Evolutionary conservation across 2,797 vertebrate genomes (phyloP), one percentile per base, ranked within the genome.

Genomic region (Coilia nasus): DNA sequence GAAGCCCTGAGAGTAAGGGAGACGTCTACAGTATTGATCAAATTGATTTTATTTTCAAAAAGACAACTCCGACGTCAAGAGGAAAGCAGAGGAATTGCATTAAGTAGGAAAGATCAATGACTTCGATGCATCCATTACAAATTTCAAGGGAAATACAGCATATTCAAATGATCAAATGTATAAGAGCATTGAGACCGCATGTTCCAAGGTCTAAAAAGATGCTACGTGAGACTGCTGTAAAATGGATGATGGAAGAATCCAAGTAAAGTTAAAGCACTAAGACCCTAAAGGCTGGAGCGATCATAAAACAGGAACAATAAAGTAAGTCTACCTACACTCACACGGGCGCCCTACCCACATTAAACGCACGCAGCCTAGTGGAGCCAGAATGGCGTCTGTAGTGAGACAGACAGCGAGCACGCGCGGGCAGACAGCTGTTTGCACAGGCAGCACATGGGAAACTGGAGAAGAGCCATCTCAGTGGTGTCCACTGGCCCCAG

Each of bases 21-120:
- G 67, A 87, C 83, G 41, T 84, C 3, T 19, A 62, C 83, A 82
- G 84, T 91, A 94, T 92, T 87, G 90, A 94, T 91, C 87, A 85
- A 54, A 93, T 91, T 87, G 88, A 93, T 93, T 94, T 86, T 0
- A 88, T 91, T 93, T 90, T 89, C 80, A 83, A 91, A 92, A 92
- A 92, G 87, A 92, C 89, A 91, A 91, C 90, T 89, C 85, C 88
- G 88, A 92, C 82, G 86, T 90, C 85, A 87, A 83, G 83, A 88
- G 88, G 83, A 67, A 83, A 89, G 87, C 87, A 75, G 88, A 88
- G 86, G 62, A 56, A 78, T n/a, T 35, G 81, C 81, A 15, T 83
- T 89, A 86, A 89, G 71, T 82, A 71, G 82, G 71, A 57, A 85
- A 89, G 90, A 94, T 94, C 88, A 86, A 92, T 93, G 84, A 87